phyloP scores from a whole-genome alignment of 2,113 vertebrate species.

The Tetrao urogallus region DNA sequence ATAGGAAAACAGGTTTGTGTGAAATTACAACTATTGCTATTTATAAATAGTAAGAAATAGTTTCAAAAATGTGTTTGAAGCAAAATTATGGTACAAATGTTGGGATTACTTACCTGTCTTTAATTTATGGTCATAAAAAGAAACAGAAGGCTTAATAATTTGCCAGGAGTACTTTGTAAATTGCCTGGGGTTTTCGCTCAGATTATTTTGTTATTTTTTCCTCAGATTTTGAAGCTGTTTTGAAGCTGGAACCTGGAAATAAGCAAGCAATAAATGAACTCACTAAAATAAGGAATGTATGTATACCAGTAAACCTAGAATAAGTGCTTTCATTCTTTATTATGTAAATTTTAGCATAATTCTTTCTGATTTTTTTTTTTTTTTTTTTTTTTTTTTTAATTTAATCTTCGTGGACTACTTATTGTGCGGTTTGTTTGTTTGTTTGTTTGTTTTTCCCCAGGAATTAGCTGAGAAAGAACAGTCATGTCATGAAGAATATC shows the following conservation, averaged over 20 bases:
- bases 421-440: background rate
- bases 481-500: constrained; percentile 43
- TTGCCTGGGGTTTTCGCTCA: background rate
- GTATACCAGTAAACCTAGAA: background rate
- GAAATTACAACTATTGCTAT: background rate
- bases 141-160: background rate
- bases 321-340: background rate
- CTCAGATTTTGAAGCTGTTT: constrained; percentile 90
- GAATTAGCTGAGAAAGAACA: constrained; percentile 73
- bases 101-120: background rate
- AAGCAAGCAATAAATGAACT: constrained; percentile 92
- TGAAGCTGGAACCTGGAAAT: constrained; percentile 95
- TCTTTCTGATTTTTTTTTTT: background rate
- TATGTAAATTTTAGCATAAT: background rate
- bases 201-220: background rate
- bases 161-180: background rate
- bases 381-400: background rate
- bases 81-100: background rate
- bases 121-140: background rate
- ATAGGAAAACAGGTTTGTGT: background rate
- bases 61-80: background rate
- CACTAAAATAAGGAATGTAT: constrained; percentile 87
- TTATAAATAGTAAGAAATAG: background rate
- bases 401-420: background rate
- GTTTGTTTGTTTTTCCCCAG: constrained; percentile 72